A percentile compares a stretch with the other conserved stretches of the same genome.
These are phyloP conservation scores for Parnassius smintheus DNA, from an alignment of 2,888 invertebrate species.

Conservation along the genomic window DNA sequence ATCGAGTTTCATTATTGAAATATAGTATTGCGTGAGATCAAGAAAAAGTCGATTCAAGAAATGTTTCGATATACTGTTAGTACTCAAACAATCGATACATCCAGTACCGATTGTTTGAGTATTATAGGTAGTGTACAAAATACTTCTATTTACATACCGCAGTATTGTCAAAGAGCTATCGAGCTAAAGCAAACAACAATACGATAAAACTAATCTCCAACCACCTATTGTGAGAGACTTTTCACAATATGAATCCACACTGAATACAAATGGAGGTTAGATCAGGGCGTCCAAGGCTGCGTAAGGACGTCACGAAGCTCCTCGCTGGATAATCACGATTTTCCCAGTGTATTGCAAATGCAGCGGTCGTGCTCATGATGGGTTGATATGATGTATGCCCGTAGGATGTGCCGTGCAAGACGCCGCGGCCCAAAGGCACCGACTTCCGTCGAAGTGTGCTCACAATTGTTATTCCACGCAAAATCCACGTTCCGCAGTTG, in stretches of 20 bases:
- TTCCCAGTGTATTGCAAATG: constrained; percentile 50
- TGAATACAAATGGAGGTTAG: constrained; percentile 49
- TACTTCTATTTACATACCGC: not conserved
- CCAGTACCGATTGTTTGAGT: too few relatives aligned
- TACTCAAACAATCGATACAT: too few relatives aligned
- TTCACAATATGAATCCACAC: constrained; percentile 21
- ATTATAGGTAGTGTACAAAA: too few relatives aligned
- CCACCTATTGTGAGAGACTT: constrained; percentile 24
- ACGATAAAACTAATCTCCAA: constrained; percentile 12
- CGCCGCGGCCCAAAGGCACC: constrained; percentile 53
- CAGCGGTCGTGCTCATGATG: constrained; percentile 45
- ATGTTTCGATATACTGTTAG: too few relatives aligned
- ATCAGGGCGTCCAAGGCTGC: constrained; percentile 57
- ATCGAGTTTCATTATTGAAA: too few relatives aligned
- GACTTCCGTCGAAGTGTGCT: constrained; percentile 59
- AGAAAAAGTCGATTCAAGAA: too few relatives aligned
- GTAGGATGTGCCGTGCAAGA: constrained; percentile 36
- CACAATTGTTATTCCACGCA: constrained; percentile 41
- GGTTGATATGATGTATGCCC: constrained; percentile 42
- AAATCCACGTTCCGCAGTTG: constrained; percentile 18
- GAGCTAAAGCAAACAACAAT: constrained; percentile 18
- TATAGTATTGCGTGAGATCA: too few relatives aligned
- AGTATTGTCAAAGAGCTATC: not conserved
- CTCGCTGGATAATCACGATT: constrained; percentile 42
- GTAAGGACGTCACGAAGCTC: constrained; percentile 52